Conservation (phyloP, 2,113 vertebrate species). For the Zosterops japonicus region DNA sequence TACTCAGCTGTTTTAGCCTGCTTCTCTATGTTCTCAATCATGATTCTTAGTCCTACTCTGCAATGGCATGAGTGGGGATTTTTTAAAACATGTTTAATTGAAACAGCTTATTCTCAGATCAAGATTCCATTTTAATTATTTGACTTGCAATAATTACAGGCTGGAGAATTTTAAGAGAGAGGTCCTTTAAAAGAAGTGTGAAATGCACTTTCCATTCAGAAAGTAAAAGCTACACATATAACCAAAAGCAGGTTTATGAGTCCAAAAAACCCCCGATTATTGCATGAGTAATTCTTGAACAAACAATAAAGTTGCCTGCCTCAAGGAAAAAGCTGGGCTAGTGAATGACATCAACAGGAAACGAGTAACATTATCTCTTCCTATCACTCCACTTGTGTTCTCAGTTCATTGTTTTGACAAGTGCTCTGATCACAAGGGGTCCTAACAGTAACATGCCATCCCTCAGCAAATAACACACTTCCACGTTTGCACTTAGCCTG, state of each 20-base stretch:
- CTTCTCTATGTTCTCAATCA: neutral
- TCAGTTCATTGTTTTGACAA: neutral
- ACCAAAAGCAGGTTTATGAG: neutral
- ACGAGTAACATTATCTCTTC: constrained; percentile 39
- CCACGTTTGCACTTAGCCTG: neutral
- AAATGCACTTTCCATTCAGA: neutral
- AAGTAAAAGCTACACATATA: neutral
- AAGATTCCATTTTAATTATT: neutral
- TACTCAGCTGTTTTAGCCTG: neutral
- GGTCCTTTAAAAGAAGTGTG: neutral
- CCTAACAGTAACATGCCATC: neutral
- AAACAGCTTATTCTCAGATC: neutral
- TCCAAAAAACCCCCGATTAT: neutral
- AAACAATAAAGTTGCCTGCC: constrained; percentile 36
- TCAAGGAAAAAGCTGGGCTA: constrained; percentile 26
- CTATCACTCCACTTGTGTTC: constrained; percentile 25
- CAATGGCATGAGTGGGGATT: neutral
- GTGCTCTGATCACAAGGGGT: neutral
- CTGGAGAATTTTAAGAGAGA: neutral
- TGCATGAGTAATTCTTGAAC: neutral
- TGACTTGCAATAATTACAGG: neutral
- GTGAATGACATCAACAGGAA: constrained; percentile 54
- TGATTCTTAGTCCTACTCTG: neutral
- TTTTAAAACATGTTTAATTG: rapidly evolving
- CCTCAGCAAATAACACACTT: neutral